phyloP scores from a whole-genome alignment of 2,797 vertebrate species.

The Hoplostethus mediterraneus region DNA sequence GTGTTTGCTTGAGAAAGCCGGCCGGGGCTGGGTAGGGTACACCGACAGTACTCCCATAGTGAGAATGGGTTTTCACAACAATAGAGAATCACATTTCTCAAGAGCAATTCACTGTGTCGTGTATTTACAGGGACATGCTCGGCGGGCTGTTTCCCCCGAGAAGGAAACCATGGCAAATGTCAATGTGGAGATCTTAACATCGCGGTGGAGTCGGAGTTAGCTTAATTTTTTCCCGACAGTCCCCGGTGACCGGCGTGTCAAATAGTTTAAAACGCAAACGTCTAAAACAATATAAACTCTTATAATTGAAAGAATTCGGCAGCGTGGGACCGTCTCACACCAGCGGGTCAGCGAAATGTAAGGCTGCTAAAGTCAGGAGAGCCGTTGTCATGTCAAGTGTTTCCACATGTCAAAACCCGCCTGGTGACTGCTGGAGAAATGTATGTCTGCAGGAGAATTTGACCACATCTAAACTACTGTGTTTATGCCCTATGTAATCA shows the following conservation, averaged over 20 bases:
- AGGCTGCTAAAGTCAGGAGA: conserved; percentile 20
- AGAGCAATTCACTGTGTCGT: conserved; percentile 33
- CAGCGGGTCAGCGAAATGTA: conserved; percentile 13
- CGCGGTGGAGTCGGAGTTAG: conserved; percentile 26
- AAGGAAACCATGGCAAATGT: conserved; percentile 28
- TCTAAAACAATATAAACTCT: too few species aligned
- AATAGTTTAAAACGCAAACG: neutral
- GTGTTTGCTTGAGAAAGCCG: conserved; percentile 44
- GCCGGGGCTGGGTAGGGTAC: conserved; percentile 29
- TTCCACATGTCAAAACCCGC: neutral
- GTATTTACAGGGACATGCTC: conserved; percentile 39
- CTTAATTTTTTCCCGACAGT: conserved; percentile 30
- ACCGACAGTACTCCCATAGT: conserved; percentile 47
- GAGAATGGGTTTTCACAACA: conserved; percentile 51
- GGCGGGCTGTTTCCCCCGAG: conserved; percentile 19
- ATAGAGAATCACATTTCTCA: conserved; percentile 48
- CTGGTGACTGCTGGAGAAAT: neutral
- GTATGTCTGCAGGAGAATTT: conserved; percentile 25
- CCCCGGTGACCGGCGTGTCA: conserved; percentile 20
- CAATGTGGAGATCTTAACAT: conserved; percentile 23
- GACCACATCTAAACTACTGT: conserved; percentile 15
- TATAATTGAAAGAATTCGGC: too few species aligned
- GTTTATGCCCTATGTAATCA: conserved; percentile 46
- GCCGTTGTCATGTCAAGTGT: neutral
- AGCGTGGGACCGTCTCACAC: too few species aligned